These are phyloP conservation scores for Disparrhopalites patrizii DNA, from an alignment of 2,888 invertebrate species.

Conservation along the genomic window DNA sequence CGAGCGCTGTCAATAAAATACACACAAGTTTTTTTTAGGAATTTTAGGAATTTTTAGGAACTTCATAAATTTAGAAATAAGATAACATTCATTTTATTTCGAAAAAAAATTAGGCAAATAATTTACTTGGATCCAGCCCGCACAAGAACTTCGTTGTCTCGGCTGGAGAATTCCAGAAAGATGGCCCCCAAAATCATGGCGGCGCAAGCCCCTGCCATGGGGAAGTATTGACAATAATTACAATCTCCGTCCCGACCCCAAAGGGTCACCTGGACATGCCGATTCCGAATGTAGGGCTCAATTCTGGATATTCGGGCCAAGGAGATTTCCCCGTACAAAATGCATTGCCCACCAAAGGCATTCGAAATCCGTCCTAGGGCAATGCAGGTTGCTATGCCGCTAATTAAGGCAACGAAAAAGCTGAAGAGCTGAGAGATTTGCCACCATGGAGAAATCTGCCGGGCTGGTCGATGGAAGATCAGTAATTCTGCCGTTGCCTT, in stretches of 20 bases:
- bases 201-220: conserved; percentile 5
- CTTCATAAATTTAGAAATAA: not conserved
- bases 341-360: not conserved
- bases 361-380: not conserved
- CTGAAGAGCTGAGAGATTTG: conserved; percentile 10
- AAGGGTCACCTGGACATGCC: not conserved
- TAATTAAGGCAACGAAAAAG: conserved; percentile 2
- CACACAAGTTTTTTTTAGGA: not conserved
- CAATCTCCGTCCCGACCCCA: not conserved
- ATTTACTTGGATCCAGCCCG: not conserved
- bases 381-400: conserved; percentile 4
- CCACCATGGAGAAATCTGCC: conserved; percentile 9
- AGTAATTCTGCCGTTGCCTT: not conserved
- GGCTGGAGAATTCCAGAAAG: conserved; percentile 1
- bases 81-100: not conserved
- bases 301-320: not conserved
- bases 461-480: not conserved
- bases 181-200: not conserved
- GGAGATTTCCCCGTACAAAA: not conserved
- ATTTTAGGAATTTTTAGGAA: not conserved
- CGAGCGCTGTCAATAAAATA: not conserved
- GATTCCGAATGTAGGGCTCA: not conserved
- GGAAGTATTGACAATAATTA: conserved; percentile 3
- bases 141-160: not conserved
- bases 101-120: not conserved